Conservation (phyloP, 2,888 invertebrate species). For the Mythimna loreyi region DNA sequence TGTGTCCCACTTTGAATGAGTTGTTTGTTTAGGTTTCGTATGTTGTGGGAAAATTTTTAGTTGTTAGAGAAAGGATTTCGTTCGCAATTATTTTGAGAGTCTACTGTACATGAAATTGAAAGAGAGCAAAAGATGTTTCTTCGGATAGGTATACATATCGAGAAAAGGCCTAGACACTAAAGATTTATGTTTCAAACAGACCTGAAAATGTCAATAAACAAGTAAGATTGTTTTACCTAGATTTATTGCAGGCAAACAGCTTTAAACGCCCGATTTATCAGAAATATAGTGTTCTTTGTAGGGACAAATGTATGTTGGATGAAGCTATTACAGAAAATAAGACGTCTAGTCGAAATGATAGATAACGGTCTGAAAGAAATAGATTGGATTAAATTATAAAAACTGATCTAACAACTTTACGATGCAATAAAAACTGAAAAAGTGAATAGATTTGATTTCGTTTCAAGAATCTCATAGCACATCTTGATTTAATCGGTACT, state of each 20-base stretch:
- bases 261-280: conserved; percentile 19
- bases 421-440: conserved; percentile 26
- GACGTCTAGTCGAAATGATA: conserved; percentile 29
- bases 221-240: conserved; percentile 21
- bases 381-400: conserved; percentile 37
- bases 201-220: conserved; percentile 24
- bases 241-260: conserved; percentile 14
- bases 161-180: not conserved
- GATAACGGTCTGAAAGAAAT: conserved; percentile 34
- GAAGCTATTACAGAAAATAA: conserved; percentile 39
- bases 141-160: not conserved
- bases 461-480: conserved; percentile 23
- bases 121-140: not conserved
- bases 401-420: conserved; percentile 35
- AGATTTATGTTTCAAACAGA: conserved; percentile 1
- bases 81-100: too few species aligned
- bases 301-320: conserved; percentile 22
- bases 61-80: not conserved
- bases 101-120: not conserved
- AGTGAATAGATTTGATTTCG: conserved; percentile 19
- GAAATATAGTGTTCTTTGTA: conserved; percentile 12
- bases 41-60: conserved; percentile 3
- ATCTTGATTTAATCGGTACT: conserved; percentile 22
- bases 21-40: conserved; percentile 9
- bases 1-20: conserved; percentile 13